Evolutionary conservation across 2,888 invertebrate genomes (phyloP).

Genomic region (Troglohyphantes excavatus): DNA sequence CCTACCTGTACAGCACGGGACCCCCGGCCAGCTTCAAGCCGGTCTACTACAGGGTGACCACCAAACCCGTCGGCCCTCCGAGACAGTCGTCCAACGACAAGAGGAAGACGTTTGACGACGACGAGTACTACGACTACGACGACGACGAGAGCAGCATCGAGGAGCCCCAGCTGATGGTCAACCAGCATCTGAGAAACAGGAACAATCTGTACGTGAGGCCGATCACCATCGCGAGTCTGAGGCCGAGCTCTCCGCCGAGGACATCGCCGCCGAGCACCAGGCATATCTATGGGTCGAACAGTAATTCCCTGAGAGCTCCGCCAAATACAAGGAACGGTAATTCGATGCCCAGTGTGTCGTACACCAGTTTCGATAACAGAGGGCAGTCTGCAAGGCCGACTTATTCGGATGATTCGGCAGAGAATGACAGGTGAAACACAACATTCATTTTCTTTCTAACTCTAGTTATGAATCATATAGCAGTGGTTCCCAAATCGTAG

Average conservation of each 20-base stretch:
- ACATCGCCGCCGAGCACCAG: constrained; percentile 14
- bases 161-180: constrained; percentile 62
- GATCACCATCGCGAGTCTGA: constrained; percentile 31
- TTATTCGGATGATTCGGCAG: constrained; percentile 4
- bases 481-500: no score
- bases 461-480: neutral
- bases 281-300: neutral
- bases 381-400: constrained; percentile 7
- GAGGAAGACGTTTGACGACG: constrained; percentile 44
- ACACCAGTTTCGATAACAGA: constrained; percentile 38
- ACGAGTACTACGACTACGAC: constrained; percentile 66
- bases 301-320: constrained; percentile 20
- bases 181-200: constrained; percentile 58
- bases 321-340: constrained; percentile 49
- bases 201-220: constrained; percentile 66
- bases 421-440: constrained; percentile 47
- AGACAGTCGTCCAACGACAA: neutral
- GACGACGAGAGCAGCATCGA: constrained; percentile 58
- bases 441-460: neutral
- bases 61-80: constrained; percentile 22
- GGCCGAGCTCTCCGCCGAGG: constrained; percentile 38
- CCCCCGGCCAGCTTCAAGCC: constrained; percentile 70
- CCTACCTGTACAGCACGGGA: constrained; percentile 66
- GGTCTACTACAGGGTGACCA: constrained; percentile 52
- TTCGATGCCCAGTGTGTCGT: constrained; percentile 7